phyloP scores from a whole-genome alignment of 1,140 invertebrate genomes.

The Drosophila ogumai region DNA sequence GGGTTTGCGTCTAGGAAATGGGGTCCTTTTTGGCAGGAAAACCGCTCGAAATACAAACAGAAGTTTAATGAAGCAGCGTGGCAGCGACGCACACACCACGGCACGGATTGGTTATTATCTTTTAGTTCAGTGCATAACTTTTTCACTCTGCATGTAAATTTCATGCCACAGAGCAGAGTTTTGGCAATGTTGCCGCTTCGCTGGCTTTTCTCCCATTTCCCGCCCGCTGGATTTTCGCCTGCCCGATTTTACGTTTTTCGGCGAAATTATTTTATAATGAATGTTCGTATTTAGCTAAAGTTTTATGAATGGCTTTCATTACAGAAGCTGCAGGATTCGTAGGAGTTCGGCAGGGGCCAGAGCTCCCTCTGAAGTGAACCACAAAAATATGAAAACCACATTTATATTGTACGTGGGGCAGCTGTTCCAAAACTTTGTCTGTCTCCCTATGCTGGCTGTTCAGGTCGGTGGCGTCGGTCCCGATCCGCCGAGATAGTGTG shows the following conservation, averaged over 20 bases:
- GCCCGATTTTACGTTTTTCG: constrained; percentile 48
- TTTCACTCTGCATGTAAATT: constrained; percentile 82
- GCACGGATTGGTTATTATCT: constrained; percentile 80
- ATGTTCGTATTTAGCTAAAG: constrained; percentile 82
- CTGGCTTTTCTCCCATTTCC: constrained; percentile 4
- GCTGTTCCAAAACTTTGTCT: constrained; percentile 78
- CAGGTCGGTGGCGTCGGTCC: constrained; percentile 14
- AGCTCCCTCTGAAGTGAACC: constrained; percentile 69
- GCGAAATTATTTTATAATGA: constrained; percentile 81
- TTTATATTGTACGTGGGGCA: constrained; percentile 80
- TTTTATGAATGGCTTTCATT: constrained; percentile 84
- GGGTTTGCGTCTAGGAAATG: constrained; percentile 7
- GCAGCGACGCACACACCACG: constrained; percentile 27
- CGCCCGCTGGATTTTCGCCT: background rate
- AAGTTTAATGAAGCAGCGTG: constrained; percentile 68
- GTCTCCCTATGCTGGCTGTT: constrained; percentile 28
- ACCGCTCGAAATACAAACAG: constrained; percentile 49
- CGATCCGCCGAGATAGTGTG: constrained; percentile 12
- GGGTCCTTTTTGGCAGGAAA: constrained; percentile 25
- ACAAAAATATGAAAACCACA: constrained; percentile 83
- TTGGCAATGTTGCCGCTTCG: constrained; percentile 27
- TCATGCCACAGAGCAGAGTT: constrained; percentile 37
- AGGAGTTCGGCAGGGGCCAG: constrained; percentile 25
- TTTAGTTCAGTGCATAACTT: constrained; percentile 78
- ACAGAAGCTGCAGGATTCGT: constrained; percentile 39